phyloP scores from a whole-genome alignment of 1,140 invertebrate genomes.

The Drosophila fuyamai region DNA sequence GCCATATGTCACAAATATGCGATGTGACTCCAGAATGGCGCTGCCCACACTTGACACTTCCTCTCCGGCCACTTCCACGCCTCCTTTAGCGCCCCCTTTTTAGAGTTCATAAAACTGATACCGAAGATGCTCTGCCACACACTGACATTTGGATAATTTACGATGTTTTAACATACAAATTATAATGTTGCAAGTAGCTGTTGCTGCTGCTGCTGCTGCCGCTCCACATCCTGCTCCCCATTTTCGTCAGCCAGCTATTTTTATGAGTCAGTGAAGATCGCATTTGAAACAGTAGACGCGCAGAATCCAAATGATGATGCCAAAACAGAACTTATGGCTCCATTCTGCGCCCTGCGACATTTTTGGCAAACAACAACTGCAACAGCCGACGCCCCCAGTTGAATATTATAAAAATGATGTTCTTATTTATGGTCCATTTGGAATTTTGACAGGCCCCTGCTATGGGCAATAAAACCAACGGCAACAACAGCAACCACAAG shows the following conservation, averaged over 20 bases:
- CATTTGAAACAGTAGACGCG: slow-evolving; percentile 29
- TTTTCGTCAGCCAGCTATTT: slow-evolving; percentile 62
- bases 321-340: slow-evolving; percentile 63
- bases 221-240: slow-evolving; percentile 50
- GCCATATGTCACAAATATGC: slow-evolving; percentile 77
- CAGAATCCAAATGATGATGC: slow-evolving; percentile 28
- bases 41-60: slow-evolving; percentile 76
- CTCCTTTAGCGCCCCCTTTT: slow-evolving; percentile 2
- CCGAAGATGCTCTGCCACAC: slow-evolving; percentile 49
- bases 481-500: slow-evolving; percentile 25
- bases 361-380: slow-evolving; percentile 58
- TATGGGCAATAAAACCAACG: slow-evolving; percentile 67
- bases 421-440: slow-evolving; percentile 84
- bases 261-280: slow-evolving; percentile 62
- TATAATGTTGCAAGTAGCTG: slow-evolving; percentile 77
- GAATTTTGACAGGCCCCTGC: slow-evolving; percentile 77
- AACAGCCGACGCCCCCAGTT: slow-evolving; percentile 40
- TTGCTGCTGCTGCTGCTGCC: slow-evolving; percentile 10
- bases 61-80: slow-evolving; percentile 19
- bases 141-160: slow-evolving; percentile 83
- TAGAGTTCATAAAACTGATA: slow-evolving; percentile 43
- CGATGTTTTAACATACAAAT: slow-evolving; percentile 84
- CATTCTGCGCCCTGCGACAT: slow-evolving; percentile 65
- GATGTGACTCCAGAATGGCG: slow-evolving; percentile 44
- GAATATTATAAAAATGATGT: slow-evolving; percentile 76